Percentiles rank a stretch among this genome's conserved stretches.
These are phyloP conservation scores for Pituophis catenifer DNA, from an alignment of 2,113 vertebrate species.

Conservation along the genomic window DNA sequence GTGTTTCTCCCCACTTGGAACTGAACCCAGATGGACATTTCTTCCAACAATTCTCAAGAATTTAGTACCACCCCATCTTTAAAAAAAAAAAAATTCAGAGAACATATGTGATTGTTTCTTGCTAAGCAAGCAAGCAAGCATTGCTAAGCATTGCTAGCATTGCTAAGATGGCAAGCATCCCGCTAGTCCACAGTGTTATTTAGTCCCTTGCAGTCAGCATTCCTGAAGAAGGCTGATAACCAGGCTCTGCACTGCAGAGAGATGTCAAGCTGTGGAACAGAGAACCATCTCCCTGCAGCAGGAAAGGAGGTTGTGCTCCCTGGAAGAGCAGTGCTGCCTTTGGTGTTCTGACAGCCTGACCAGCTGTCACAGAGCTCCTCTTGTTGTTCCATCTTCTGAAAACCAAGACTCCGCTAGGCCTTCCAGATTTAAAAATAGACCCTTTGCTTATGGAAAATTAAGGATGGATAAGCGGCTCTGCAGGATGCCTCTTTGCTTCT, in stretches of 20 bases:
- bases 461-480: conserved; percentile 53
- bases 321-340: not conserved
- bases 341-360: not conserved
- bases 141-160: too few relatives aligned
- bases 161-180: not conserved
- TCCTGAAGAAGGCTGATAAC: not conserved
- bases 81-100: not conserved
- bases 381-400: fast-evolving
- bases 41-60: not conserved
- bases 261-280: not conserved
- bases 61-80: not conserved
- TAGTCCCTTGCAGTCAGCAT: not conserved
- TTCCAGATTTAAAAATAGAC: conserved; percentile 64
- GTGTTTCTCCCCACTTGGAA: too few relatives aligned
- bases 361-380: not conserved
- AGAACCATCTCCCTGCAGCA: not conserved
- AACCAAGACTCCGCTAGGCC: conserved; percentile 36
- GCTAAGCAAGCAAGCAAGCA: too few relatives aligned
- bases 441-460: conserved; percentile 67
- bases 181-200: not conserved
- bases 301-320: not conserved
- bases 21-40: too few relatives aligned
- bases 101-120: not conserved
- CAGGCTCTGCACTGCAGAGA: not conserved
- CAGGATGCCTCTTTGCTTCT: conserved; percentile 39